These are phyloP conservation scores for Colaptes auratus DNA, from an alignment of 2,113 vertebrate species.

Conservation along the genomic window DNA sequence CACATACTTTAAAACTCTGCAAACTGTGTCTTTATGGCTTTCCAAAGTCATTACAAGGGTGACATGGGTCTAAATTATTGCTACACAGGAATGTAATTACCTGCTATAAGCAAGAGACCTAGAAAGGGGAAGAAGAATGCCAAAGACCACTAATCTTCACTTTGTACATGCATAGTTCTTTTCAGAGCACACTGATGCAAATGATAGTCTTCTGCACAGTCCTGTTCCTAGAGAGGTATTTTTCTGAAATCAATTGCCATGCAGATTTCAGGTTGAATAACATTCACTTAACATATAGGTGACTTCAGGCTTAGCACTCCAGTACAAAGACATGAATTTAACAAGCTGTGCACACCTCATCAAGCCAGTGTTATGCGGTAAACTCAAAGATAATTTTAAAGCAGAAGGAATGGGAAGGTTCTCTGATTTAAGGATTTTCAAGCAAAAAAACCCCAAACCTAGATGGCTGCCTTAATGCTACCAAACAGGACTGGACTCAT, in stretches of 20 bases:
- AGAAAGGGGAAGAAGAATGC: background rate
- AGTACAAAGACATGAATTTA: background rate
- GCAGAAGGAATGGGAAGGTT: background rate
- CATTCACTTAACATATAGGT: rapidly evolving
- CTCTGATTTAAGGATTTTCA: background rate
- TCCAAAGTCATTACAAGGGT: conserved; percentile 23
- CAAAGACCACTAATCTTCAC: background rate
- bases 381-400: background rate
- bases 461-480: background rate
- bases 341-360: background rate
- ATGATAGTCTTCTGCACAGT: background rate
- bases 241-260: background rate
- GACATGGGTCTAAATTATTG: conserved; percentile 46
- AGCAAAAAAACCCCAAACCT: too few relatives aligned
- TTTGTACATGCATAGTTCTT: background rate
- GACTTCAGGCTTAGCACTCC: background rate
- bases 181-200: background rate
- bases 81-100: background rate
- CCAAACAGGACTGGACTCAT: background rate
- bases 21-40: conserved; percentile 63
- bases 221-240: background rate
- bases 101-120: background rate
- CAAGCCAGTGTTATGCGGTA: background rate
- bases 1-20: conserved; percentile 60
- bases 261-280: background rate